phyloP scores from a whole-genome alignment of 2,113 vertebrate genomes.

The Manacus vitellinus region DNA sequence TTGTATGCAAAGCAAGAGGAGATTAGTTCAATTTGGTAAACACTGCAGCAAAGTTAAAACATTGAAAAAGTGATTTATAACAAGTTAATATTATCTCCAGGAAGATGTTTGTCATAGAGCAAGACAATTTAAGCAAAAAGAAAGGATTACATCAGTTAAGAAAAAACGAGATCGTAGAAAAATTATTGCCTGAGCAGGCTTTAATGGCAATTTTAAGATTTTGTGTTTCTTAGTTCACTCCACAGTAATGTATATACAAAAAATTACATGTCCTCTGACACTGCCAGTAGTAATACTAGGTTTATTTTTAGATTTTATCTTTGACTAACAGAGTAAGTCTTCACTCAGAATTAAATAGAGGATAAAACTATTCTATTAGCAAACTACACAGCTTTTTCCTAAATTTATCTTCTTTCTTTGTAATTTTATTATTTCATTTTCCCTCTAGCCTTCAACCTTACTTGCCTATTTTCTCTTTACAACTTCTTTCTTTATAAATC shows the following conservation, averaged over 20 bases:
- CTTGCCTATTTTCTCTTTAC: neutral
- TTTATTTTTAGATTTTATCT: conserved; percentile 20
- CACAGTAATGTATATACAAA: neutral
- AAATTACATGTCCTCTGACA: neutral
- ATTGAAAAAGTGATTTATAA: neutral
- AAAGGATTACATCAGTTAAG: neutral
- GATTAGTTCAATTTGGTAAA: neutral
- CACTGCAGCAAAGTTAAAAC: neutral
- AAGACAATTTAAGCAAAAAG: neutral
- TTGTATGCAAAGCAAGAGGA: neutral
- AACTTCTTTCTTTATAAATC: neutral
- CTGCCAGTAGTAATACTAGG: neutral
- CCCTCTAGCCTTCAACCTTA: neutral
- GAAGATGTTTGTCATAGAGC: neutral
- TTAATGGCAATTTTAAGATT: neutral
- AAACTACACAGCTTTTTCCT: neutral
- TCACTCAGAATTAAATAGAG: neutral
- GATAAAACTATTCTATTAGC: neutral
- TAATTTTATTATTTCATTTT: neutral
- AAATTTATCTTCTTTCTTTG: neutral
- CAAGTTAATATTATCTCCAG: neutral
- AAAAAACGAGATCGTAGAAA: neutral
- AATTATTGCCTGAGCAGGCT: neutral
- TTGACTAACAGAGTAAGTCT: neutral
- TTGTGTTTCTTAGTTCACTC: neutral